Evolutionary conservation across 2,888 invertebrate genomes (phyloP).

Genomic region (Pristionchus fissidentatus): DNA sequence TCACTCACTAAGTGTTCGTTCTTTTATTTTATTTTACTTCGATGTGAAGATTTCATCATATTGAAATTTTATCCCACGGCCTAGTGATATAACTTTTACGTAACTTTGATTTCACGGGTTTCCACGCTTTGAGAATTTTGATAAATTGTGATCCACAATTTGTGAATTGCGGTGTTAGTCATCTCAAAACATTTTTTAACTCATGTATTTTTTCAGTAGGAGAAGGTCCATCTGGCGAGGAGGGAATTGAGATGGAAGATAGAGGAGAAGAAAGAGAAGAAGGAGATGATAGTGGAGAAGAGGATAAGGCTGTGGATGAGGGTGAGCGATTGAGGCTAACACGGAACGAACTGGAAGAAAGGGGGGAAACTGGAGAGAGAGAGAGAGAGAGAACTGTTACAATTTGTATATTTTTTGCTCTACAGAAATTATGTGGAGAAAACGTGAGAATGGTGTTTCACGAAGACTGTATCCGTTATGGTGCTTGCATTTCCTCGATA

Average conservation of each 20-base stretch:
- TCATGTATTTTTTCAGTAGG: too few relatives aligned
- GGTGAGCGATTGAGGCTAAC: too few relatives aligned
- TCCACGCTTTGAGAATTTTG: neutral
- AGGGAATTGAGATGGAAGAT: conserved; percentile 15
- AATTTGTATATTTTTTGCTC: too few relatives aligned
- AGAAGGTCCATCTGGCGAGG: conserved; percentile 20
- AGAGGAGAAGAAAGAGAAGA: neutral
- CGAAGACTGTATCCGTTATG: too few relatives aligned
- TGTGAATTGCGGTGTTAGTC: conserved; percentile 40
- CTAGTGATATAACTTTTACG: too few relatives aligned
- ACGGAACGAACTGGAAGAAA: too few relatives aligned
- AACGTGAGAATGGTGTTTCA: too few relatives aligned
- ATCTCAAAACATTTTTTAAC: too few relatives aligned
- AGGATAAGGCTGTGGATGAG: neutral
- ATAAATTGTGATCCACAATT: neutral
- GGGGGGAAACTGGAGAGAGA: too few relatives aligned
- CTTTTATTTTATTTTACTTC: neutral
- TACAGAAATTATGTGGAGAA: too few relatives aligned
- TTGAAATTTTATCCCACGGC: neutral
- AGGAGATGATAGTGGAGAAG: neutral
- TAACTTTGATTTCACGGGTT: too few relatives aligned
- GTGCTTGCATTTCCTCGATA: neutral
- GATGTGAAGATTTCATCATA: neutral
- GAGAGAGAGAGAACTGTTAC: too few relatives aligned
- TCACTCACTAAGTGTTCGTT: conserved; percentile 10